phyloP scores from a whole-genome alignment of 2,888 invertebrate genomes.

The Dugesia japonica region DNA sequence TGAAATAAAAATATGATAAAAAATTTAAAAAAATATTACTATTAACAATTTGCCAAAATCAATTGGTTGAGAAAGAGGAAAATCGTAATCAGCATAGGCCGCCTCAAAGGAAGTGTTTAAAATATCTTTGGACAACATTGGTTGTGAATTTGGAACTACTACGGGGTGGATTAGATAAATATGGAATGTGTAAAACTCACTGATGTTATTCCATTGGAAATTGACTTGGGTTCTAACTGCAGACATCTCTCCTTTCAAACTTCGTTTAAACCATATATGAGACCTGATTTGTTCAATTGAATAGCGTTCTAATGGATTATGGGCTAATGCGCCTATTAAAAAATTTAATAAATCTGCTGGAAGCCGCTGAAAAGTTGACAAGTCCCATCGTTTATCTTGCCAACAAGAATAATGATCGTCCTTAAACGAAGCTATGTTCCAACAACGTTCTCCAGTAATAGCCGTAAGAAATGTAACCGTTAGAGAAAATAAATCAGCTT shows the following conservation, averaged over 20 bases:
- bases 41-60: neutral
- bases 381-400: neutral
- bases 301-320: neutral
- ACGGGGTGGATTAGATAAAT: neutral
- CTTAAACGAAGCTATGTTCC: neutral
- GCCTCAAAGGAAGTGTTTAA: neutral
- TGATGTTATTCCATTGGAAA: neutral
- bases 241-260: constrained; percentile 13
- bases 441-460: constrained; percentile 31
- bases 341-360: constrained; percentile 31
- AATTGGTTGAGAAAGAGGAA: neutral
- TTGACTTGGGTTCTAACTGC: neutral
- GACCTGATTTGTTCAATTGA: neutral
- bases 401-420: constrained; percentile 11
- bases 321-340: constrained; percentile 20
- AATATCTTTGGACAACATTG: neutral
- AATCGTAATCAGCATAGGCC: neutral
- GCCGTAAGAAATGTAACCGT: constrained; percentile 26
- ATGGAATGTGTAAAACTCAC: neutral
- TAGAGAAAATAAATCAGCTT: constrained; percentile 31
- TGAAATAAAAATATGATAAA: too few species aligned
- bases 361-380: constrained; percentile 16
- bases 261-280: constrained; percentile 23
- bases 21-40: neutral
- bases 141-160: neutral